Percentiles rank a stretch among this genome's conserved stretches.
These are phyloP conservation scores for Corvus moneduloides DNA, from an alignment of 2,113 vertebrate species.

Conservation along the genomic window DNA sequence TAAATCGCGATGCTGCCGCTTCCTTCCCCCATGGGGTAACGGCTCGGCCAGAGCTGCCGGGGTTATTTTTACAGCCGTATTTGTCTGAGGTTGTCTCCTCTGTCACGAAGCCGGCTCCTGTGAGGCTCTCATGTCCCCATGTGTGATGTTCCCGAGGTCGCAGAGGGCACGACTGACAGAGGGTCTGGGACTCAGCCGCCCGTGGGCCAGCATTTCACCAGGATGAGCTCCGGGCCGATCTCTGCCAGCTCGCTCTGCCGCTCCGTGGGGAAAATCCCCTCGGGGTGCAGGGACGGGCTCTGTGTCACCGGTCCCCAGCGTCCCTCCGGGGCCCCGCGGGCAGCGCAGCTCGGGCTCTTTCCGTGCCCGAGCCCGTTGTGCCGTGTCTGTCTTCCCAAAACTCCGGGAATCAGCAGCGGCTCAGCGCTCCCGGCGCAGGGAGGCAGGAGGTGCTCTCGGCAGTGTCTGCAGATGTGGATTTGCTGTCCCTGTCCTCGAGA, in stretches of 20 bases:
- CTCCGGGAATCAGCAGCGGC: not conserved
- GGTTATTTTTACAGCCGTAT: not conserved
- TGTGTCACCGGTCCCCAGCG: not conserved
- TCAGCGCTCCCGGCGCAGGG: fast-evolving
- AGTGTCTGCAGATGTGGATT: not conserved
- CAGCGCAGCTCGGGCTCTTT: not conserved
- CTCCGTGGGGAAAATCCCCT: fast-evolving
- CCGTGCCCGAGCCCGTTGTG: fast-evolving
- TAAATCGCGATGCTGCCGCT: not conserved
- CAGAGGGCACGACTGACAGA: not conserved
- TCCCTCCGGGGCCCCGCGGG: fast-evolving
- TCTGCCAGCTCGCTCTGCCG: fast-evolving
- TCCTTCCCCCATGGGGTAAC: not conserved
- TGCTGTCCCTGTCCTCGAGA: not conserved
- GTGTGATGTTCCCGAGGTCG: not conserved
- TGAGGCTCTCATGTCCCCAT: fast-evolving
- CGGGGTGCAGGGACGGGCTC: not conserved
- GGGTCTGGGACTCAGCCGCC: not conserved
- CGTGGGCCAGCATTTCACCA: not conserved
- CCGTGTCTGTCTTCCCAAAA: not conserved
- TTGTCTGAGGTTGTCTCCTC: not conserved
- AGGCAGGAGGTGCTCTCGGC: not conserved
- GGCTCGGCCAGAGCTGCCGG: not conserved
- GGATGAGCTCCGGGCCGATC: not conserved
- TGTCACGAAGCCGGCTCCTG: fast-evolving